phyloP scores from a whole-genome alignment of 2,888 invertebrate genomes.

The Macropis europaea region DNA sequence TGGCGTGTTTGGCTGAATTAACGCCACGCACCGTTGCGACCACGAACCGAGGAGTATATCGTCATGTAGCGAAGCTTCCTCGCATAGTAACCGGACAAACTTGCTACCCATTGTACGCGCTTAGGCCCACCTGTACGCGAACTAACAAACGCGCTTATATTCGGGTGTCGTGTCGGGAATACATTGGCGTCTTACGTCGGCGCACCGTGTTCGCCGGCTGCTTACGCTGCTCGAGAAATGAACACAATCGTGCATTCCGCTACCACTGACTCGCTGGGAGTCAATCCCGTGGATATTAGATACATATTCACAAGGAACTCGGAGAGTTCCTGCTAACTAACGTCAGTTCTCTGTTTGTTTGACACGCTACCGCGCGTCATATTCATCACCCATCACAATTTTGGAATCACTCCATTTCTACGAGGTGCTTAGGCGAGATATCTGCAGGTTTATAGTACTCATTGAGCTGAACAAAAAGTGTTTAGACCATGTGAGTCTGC shows the following conservation, averaged over 20 bases:
- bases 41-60: conserved; percentile 31
- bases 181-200: conserved; percentile 16
- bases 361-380: no score
- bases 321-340: no score
- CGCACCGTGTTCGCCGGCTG: not conserved
- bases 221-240: conserved; percentile 14
- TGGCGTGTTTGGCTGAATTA: conserved; percentile 69
- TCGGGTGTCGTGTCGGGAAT: conserved; percentile 20
- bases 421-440: no score
- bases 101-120: conserved; percentile 41
- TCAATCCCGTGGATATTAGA: conserved; percentile 23
- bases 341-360: no score
- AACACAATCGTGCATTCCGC: conserved; percentile 43
- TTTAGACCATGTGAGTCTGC: no score
- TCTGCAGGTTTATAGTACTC: no score
- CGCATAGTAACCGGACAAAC: conserved; percentile 51
- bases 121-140: conserved; percentile 10
- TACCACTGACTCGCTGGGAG: conserved; percentile 17
- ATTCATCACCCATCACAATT: no score
- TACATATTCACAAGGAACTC: not conserved
- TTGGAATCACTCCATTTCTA: no score
- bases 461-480: no score
- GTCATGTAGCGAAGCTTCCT: conserved; percentile 48
- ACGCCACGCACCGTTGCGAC: conserved; percentile 59
- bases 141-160: conserved; percentile 26